Conservation (phyloP, 2,797 vertebrate genomes). For the Microcaecilia unicolor region DNA sequence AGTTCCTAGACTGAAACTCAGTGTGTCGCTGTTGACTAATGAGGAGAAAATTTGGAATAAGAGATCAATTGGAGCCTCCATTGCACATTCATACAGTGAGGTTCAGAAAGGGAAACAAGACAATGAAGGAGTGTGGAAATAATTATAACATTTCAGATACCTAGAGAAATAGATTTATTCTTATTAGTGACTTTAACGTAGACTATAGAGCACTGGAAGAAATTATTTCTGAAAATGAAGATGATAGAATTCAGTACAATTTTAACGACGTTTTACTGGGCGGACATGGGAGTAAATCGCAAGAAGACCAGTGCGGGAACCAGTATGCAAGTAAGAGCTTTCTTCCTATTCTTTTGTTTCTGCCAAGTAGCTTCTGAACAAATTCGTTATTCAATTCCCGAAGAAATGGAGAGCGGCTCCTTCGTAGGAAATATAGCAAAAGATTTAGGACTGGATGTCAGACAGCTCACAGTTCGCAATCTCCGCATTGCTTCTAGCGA, state of each 20-base stretch:
- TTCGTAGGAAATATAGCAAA: conserved; percentile 37
- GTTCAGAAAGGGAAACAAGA: neutral
- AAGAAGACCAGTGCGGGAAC: neutral
- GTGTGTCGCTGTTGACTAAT: conserved; percentile 1
- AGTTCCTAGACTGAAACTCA: neutral
- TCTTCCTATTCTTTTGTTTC: neutral
- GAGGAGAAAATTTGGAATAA: neutral
- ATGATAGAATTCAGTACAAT: neutral
- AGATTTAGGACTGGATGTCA: conserved; percentile 26
- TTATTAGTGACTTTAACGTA: no score
- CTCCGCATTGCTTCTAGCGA: conserved; percentile 25
- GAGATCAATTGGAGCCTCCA: neutral
- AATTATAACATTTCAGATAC: no score
- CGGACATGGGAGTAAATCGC: neutral
- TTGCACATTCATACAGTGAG: neutral
- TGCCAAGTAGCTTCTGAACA: conserved; percentile 7
- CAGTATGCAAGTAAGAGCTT: neutral
- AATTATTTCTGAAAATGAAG: neutral
- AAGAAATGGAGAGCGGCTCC: conserved; percentile 31
- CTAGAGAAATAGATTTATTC: neutral
- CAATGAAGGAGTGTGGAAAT: no score
- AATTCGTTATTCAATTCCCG: conserved; percentile 31
- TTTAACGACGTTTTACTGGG: neutral
- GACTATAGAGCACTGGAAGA: neutral
- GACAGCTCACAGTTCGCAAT: conserved; percentile 26